Evolutionary conservation across 2,797 vertebrate genomes (phyloP), one percentile per base, ranked within the genome.

Genomic region (Brachyrhaphis roseni): DNA sequence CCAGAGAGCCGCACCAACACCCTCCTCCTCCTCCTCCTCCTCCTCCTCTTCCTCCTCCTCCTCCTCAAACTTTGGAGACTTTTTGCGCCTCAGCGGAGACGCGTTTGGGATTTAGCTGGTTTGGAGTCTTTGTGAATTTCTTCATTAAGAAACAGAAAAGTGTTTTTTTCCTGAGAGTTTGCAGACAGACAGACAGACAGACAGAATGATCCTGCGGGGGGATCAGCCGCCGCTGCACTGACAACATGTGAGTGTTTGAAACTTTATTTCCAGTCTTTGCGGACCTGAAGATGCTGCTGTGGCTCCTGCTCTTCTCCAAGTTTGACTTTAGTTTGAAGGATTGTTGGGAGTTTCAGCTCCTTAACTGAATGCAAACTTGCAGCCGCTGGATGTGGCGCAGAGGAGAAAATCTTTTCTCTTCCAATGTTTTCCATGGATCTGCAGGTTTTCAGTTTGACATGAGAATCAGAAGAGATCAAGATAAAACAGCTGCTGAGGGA

Each of bases 231-330:
- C 74, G 77, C 88, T 90, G 79, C 92, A 93, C 34, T 95, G 93
- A 94, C 81, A 89, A 80, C 84, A 96, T 95, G 95, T 96, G 87
- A 96, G 95, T 71, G 12, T 94, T 36, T 28, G 0, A 23, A 51
- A 51, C 10, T 28, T 57, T 41, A 0, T 55, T 43, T n/a, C 2
- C 5, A 34, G 2, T 10, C 51, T 20, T 5, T n/a, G 15, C 39
- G 68, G 45, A 7, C 8, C 66, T 72, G 71, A 5, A 72, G 71
- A 34, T 72, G 71, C 68, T 68, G 57, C 59, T 36, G 45, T 12
- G 57, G 13, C 57, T 64, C 34, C 31, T 10, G 31, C 13, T 66
- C 62, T 3, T 36, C 34, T 36, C 1, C 15, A 13, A 12, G 64
- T 66, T 39, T 4, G 53, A 12, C 3, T 28, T 31, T 2, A 34